Conservation (phyloP, 2,888 invertebrate species). For the Pammene aurita region DNA sequence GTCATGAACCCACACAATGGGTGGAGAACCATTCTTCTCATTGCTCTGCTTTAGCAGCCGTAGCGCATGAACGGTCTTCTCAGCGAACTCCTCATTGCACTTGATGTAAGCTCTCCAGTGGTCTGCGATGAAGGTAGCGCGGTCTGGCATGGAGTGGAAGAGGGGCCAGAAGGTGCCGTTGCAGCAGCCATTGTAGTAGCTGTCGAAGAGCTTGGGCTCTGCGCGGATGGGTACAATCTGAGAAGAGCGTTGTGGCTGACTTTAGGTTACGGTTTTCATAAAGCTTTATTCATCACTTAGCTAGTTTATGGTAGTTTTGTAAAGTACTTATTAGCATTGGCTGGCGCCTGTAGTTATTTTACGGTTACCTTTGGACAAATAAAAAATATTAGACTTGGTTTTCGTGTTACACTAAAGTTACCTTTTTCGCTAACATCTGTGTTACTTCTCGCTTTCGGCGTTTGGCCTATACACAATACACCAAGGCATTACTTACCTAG, state of each 20-base stretch:
- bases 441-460: no score
- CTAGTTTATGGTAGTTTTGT: no score
- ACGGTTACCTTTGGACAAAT: no score
- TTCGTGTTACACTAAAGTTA: no score
- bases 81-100: conserved; percentile 92
- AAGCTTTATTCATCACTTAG: no score
- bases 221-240: conserved; percentile 92
- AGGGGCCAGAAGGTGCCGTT: conserved; percentile 96
- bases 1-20: conserved; percentile 97
- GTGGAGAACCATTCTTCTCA: conserved; percentile 78
- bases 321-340: no score
- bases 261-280: not conserved
- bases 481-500: no score
- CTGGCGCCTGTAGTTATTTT: no score
- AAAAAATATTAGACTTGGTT: no score
- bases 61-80: conserved; percentile 88
- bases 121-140: conserved; percentile 91
- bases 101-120: conserved; percentile 92
- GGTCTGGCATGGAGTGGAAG: conserved; percentile 96
- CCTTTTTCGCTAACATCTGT: no score
- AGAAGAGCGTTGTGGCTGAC: conserved; percentile 44
- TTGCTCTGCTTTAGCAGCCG: conserved; percentile 80
- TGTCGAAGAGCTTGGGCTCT: conserved; percentile 89
- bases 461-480: no score
- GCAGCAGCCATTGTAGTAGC: conserved; percentile 96